A percentile compares a stretch with the other conserved stretches of the same genome.
phyloP scores from a whole-genome alignment of 2,113 vertebrate genomes.

The Caranx ignobilis region DNA sequence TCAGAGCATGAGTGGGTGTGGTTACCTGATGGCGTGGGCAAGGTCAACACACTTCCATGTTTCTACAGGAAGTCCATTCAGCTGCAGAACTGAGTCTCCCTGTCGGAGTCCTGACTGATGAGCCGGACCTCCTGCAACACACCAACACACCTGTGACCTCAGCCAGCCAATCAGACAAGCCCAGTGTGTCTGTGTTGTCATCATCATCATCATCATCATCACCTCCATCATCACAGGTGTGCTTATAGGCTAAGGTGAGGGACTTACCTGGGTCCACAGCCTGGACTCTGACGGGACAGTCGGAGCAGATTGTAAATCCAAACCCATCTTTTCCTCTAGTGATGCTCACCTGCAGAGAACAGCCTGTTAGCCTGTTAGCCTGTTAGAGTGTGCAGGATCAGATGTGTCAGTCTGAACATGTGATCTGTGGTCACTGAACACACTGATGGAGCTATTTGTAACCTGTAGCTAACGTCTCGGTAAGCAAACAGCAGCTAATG shows the following conservation, averaged over 20 bases:
- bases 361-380: neutral
- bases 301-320: constrained; percentile 96
- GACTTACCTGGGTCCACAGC: constrained; percentile 90
- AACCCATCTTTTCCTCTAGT: constrained; percentile 91
- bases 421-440: too few relatives aligned
- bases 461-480: too few relatives aligned
- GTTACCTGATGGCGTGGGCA: constrained; percentile 93
- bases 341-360: constrained; percentile 87
- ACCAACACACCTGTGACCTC: neutral
- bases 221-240: neutral
- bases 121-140: constrained; percentile 89
- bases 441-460: too few relatives aligned
- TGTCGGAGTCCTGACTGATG: constrained; percentile 91
- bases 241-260: neutral
- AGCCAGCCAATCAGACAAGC: neutral
- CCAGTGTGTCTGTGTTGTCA: too few relatives aligned
- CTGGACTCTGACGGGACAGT: constrained; percentile 93
- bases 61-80: constrained; percentile 93
- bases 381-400: neutral
- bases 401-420: neutral
- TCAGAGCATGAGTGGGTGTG: neutral
- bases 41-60: constrained; percentile 95
- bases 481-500: too few relatives aligned
- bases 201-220: too few relatives aligned
- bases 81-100: constrained; percentile 90